Conservation (phyloP, 2,113 vertebrate species). For the Genyomyrus donnyi region DNA sequence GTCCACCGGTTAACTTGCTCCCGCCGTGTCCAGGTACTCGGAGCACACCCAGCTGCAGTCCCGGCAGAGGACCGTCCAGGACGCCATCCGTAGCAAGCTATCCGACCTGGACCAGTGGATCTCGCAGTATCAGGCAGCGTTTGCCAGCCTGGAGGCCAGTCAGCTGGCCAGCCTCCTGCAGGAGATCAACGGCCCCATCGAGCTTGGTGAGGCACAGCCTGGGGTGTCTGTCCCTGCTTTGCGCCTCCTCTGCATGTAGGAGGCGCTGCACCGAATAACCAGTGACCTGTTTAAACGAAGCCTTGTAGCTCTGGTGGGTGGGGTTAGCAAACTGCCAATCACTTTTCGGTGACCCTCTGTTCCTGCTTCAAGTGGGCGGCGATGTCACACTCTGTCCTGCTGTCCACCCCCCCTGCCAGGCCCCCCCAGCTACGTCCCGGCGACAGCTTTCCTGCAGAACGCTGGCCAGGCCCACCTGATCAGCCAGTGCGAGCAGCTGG, state of each 20-base stretch:
- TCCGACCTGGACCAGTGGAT: constrained; percentile 95
- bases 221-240: background rate
- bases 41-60: constrained; percentile 93
- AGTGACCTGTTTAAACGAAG: background rate
- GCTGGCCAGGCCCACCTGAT: constrained; percentile 94
- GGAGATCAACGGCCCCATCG: constrained; percentile 93
- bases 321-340: background rate
- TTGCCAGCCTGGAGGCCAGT: constrained; percentile 84
- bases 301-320: background rate
- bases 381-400: background rate
- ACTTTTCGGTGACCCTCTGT: background rate
- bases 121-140: constrained; percentile 93
- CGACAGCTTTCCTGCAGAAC: constrained; percentile 91
- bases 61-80: constrained; percentile 84
- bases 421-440: constrained; percentile 95
- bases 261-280: background rate
- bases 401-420: constrained; percentile 51
- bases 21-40: constrained; percentile 69
- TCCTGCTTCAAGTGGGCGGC: background rate
- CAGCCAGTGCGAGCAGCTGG: constrained; percentile 88
- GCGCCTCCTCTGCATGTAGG: background rate
- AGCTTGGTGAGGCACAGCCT: constrained; percentile 72
- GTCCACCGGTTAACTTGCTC: background rate
- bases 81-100: constrained; percentile 89
- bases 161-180: constrained; percentile 92